Conservation (phyloP, 2,797 vertebrate species). For the Megalops cyprinoides region DNA sequence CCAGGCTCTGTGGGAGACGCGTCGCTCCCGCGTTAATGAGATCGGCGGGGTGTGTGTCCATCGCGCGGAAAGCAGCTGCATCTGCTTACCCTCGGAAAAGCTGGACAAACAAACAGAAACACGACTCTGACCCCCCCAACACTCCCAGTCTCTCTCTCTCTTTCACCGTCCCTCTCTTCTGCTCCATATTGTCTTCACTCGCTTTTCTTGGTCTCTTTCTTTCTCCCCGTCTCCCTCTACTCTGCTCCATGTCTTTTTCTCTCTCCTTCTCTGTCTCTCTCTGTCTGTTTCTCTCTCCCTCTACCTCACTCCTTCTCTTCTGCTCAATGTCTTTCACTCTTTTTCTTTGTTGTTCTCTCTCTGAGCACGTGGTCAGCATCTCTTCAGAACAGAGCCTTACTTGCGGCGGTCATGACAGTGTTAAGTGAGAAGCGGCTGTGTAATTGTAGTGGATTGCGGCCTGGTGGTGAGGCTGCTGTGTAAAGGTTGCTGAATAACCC, state of each 20-base stretch:
- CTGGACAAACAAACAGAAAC: slow-evolving; percentile 71
- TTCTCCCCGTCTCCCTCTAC: too few species aligned
- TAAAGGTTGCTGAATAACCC: too few species aligned
- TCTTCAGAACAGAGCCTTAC: too few species aligned
- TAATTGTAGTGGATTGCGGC: too few species aligned
- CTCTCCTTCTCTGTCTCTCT: neutral
- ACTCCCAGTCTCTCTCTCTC: neutral
- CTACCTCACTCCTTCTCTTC: neutral
- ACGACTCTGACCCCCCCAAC: slow-evolving; percentile 15
- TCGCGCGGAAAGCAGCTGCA: slow-evolving; percentile 70
- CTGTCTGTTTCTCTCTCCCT: neutral
- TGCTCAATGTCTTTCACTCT: too few species aligned
- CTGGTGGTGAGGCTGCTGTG: too few species aligned
- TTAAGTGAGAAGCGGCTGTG: too few species aligned
- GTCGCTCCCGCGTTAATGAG: slow-evolving; percentile 65
- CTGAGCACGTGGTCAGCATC: too few species aligned
- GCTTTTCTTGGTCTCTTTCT: neutral
- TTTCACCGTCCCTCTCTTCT: neutral
- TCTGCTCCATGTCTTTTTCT: neutral
- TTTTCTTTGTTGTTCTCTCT: too few species aligned
- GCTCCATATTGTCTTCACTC: neutral
- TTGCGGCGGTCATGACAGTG: too few species aligned
- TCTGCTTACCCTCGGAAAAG: slow-evolving; percentile 70
- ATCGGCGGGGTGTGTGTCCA: slow-evolving; percentile 56
- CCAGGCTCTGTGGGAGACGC: slow-evolving; percentile 59